Conservation (phyloP, 2,113 vertebrate species). For the Scomber scombrus region DNA sequence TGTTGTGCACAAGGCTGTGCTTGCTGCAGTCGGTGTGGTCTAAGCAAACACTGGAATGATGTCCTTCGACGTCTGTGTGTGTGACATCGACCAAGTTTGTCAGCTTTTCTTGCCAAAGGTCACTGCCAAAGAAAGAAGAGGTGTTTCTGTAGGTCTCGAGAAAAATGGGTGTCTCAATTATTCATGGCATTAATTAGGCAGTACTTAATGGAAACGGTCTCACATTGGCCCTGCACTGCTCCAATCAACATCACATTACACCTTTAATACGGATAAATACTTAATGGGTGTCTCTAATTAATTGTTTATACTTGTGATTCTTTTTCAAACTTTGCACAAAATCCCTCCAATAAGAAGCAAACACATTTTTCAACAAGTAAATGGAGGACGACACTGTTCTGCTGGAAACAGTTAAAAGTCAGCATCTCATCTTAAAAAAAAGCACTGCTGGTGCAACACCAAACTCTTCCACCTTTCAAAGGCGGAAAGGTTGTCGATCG, state of each 20-base stretch:
- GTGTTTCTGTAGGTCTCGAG: conserved; percentile 68
- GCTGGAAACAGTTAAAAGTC: not conserved
- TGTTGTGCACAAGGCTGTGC: not conserved
- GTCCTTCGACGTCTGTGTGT: conserved; percentile 5
- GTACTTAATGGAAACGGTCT: conserved; percentile 83
- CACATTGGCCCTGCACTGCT: conserved; percentile 71
- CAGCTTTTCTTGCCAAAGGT: conserved; percentile 74
- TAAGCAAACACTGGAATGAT: conserved; percentile 5
- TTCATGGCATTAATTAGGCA: conserved; percentile 81
- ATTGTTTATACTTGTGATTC: conserved; percentile 81
- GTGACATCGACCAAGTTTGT: conserved; percentile 44
- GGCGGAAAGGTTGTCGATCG: not conserved
- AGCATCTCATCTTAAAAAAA: not conserved
- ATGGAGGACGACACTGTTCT: not conserved
- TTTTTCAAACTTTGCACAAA: conserved; percentile 74
- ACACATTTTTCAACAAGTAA: conserved; percentile 31
- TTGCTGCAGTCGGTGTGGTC: not conserved
- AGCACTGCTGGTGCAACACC: too few relatives aligned
- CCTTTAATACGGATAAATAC: conserved; percentile 83
- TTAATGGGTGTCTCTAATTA: conserved; percentile 80
- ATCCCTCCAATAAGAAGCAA: conserved; percentile 31
- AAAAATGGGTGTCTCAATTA: conserved; percentile 82
- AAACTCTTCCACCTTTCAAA: too few relatives aligned
- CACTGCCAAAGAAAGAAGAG: conserved; percentile 62
- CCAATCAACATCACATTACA: conserved; percentile 82